A percentile compares a stretch with the other conserved stretches of the same genome.
phyloP scores from a whole-genome alignment of 2,113 vertebrate species.

The Nestor notabilis region DNA sequence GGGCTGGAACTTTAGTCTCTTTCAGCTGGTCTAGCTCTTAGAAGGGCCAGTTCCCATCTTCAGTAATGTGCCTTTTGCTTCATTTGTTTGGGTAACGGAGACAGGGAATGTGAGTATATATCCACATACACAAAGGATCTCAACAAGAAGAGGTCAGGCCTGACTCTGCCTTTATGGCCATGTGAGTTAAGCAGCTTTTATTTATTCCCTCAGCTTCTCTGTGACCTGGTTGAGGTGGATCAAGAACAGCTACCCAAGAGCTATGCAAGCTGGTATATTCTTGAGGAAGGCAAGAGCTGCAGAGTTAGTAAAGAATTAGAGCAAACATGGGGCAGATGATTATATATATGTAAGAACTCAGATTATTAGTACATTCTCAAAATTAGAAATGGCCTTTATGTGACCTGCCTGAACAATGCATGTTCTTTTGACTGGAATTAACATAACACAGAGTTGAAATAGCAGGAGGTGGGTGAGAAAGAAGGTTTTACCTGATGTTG shows the following conservation, averaged over 20 bases:
- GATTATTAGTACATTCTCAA: not conserved
- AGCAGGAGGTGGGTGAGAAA: not conserved
- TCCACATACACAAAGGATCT: rapidly evolving
- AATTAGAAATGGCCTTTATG: not conserved
- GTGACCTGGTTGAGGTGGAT: not conserved
- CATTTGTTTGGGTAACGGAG: not conserved
- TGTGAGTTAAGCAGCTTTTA: not conserved
- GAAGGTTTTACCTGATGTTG: not conserved
- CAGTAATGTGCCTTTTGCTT: not conserved
- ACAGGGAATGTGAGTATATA: not conserved
- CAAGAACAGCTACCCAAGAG: not conserved
- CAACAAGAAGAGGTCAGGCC: not conserved
- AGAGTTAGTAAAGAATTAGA: not conserved
- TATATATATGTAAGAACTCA: not conserved
- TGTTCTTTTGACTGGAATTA: not conserved
- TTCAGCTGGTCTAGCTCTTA: not conserved
- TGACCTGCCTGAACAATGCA: not conserved
- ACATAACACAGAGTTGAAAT: not conserved
- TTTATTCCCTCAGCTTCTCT: not conserved
- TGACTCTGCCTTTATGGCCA: not conserved
- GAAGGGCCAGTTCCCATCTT: not conserved
- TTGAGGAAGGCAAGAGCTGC: not conserved
- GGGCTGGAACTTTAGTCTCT: not conserved
- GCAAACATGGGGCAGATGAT: not conserved
- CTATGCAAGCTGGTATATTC: not conserved